phyloP scores from a whole-genome alignment of 2,797 vertebrate genomes.

The Taenioides sp. region DNA sequence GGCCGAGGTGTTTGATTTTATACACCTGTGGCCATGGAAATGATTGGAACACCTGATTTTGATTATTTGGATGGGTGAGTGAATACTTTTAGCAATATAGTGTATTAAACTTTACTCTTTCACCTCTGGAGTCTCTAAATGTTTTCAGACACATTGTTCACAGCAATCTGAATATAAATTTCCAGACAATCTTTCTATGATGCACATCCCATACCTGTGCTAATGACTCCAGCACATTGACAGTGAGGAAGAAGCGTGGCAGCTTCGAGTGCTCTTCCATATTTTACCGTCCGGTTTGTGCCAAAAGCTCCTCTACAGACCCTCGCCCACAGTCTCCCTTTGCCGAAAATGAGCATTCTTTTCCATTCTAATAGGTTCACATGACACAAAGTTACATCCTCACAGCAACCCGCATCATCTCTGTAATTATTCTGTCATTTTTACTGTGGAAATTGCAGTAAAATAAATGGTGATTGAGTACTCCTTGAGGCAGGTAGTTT shows the following conservation, averaged over 20 bases:
- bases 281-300: constrained; percentile 33
- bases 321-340: constrained; percentile 58
- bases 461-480: constrained; percentile 25
- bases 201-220: constrained; percentile 33
- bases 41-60: too few species aligned
- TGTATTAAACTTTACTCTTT: too few species aligned
- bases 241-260: constrained; percentile 34
- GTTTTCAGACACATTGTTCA: constrained; percentile 2
- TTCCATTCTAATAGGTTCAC: constrained; percentile 46
- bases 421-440: constrained; percentile 52
- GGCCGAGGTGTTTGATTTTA: too few species aligned
- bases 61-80: too few species aligned
- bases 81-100: too few species aligned
- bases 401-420: constrained; percentile 11
- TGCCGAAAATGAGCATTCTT: constrained; percentile 57
- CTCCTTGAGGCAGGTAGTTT: constrained; percentile 27
- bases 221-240: constrained; percentile 76
- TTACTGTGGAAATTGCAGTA: constrained; percentile 36
- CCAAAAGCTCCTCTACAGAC: constrained; percentile 56
- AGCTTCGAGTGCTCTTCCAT: constrained; percentile 64
- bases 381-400: constrained; percentile 39
- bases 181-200: constrained; percentile 11
- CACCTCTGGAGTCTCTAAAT: not conserved
- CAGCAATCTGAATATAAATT: constrained; percentile 13
- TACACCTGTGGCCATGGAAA: too few species aligned